Evolutionary conservation across 1,140 invertebrate genomes (phyloP), one percentile per base, ranked within the genome.

Genomic region (Temnothorax longispinosus): DNA sequence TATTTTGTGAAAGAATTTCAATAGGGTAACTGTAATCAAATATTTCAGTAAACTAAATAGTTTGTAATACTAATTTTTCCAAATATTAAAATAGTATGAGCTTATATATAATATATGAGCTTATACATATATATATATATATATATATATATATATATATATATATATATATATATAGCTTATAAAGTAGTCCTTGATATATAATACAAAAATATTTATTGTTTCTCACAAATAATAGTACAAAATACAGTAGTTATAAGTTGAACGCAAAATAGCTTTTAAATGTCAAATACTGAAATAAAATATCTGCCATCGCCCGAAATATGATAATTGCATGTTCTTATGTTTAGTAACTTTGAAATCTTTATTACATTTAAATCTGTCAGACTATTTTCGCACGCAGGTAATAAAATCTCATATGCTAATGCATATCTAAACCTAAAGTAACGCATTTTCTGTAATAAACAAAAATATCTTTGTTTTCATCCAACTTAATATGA

Each of bases 291-390:
- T 58, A 58, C 56, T 58, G 21, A 58, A 58, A 58, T 58, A 58
- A 58, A 27, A 58, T 58, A 58, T 58, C 56, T 58, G 56, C 15
- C 27, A 72, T 35, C 27, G 2, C 15, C 47, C 10, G 47, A 72
- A 8, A 52, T 3, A 52, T 72, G 47, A 72, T 72, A 72, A 72
- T 72, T 72, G 5, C 69, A 72, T n/a, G 47, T 72, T 52, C 0
- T 72, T 52, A 72, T 10, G 1, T 35, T 13, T 5, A 52, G 11
- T 52, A 15, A 27, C 11, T 69, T 71, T 1, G 67, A 72, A 35
- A 52, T 52, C 0, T 52, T 72, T 52, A 52, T 32, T 6, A 35
- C 0, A 72, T 35, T 35, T 52, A 52, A 18, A 50, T 72, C 2
- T 69, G 3, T 44, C 3, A 15, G 27, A 44, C n/a, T 18, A 71